Evolutionary conservation across 1,140 invertebrate genomes (phyloP).

Genomic region (Nilaparvata lugens): DNA sequence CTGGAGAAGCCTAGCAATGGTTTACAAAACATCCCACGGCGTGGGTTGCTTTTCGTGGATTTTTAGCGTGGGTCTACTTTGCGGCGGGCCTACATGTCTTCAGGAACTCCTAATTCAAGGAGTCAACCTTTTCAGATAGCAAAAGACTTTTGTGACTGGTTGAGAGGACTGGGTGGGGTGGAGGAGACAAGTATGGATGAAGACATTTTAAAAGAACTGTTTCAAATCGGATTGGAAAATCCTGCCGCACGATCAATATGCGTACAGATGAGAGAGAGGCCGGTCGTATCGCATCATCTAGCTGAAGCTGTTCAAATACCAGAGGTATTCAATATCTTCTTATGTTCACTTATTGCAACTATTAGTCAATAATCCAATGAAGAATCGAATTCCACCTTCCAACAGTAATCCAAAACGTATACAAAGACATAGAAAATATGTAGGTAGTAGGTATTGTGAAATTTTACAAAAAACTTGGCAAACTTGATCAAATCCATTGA

Average conservation of each 20-base stretch:
- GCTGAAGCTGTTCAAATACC: conserved; percentile 12
- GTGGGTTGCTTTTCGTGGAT: too few species aligned
- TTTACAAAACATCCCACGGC: too few species aligned
- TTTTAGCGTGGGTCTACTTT: too few species aligned
- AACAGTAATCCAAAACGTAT: too few species aligned
- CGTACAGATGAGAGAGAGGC: conserved; percentile 16
- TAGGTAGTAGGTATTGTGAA: not conserved
- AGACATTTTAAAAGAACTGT: conserved; percentile 19
- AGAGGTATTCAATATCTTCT: conserved; percentile 8
- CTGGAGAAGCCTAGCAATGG: too few species aligned
- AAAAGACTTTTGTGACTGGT: conserved; percentile 20
- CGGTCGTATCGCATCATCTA: conserved; percentile 8
- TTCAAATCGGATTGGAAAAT: conserved; percentile 20
- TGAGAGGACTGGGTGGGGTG: conserved; percentile 15
- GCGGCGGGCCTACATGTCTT: too few species aligned
- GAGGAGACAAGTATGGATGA: conserved; percentile 16
- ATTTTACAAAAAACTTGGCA: too few species aligned
- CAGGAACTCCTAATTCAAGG: too few species aligned
- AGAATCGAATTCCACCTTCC: too few species aligned
- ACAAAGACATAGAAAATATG: not conserved
- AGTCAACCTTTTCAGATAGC: conserved; percentile 16
- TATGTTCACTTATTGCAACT: too few species aligned
- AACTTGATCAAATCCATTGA: too few species aligned
- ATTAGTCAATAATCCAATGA: too few species aligned
- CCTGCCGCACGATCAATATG: conserved; percentile 20